phyloP scores from a whole-genome alignment of 2,888 invertebrate genomes.

The Epinotia bilunana region DNA sequence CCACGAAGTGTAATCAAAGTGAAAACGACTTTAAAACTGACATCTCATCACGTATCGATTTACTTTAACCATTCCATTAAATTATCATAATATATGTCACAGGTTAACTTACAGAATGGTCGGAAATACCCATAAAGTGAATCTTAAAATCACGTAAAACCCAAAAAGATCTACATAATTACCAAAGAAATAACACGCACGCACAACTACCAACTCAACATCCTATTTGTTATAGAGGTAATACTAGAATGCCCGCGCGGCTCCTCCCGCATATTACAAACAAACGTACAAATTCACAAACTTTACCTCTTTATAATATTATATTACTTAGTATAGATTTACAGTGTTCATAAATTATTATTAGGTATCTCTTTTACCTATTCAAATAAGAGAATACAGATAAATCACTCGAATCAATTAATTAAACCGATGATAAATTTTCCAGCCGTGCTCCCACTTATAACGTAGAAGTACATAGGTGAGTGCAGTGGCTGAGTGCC shows the following conservation, averaged over 20 bases:
- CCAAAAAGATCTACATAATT: not conserved
- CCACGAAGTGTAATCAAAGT: constrained; percentile 6
- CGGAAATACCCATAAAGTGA: not conserved
- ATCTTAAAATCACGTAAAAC: not conserved
- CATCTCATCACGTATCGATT: not conserved
- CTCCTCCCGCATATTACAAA: too few relatives aligned
- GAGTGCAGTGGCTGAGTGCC: constrained; percentile 50
- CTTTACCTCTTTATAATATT: not conserved
- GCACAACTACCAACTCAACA: not conserved
- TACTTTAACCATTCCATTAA: constrained; percentile 1
- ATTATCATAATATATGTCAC: constrained; percentile 12
- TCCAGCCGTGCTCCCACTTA: constrained; percentile 53
- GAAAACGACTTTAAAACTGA: not conserved
- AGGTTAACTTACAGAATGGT: not conserved
- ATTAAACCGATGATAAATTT: constrained; percentile 23
- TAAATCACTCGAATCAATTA: not conserved
- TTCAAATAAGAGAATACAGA: not conserved
- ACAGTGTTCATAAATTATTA: not conserved
- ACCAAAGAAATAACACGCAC: not conserved
- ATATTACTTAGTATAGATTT: not conserved
- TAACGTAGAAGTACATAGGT: constrained; percentile 67
- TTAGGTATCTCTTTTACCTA: not conserved
- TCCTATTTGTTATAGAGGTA: not conserved
- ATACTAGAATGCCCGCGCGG: too few relatives aligned
- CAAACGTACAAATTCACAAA: too few relatives aligned